Base-by-base conservation (phyloP, 2,888 invertebrate species). In the Latheticus oryzae region DNA sequence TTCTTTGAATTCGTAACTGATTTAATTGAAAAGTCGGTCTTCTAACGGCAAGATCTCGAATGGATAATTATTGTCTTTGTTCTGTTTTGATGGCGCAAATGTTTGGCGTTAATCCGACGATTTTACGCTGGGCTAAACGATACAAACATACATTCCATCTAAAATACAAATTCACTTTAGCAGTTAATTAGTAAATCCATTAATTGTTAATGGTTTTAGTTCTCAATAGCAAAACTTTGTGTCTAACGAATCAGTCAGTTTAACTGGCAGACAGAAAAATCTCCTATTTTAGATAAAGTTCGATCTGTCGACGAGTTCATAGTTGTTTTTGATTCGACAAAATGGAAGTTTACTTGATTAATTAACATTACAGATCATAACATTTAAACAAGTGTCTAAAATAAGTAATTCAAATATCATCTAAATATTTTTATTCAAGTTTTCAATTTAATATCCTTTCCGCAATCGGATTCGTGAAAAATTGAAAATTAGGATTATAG, bases 171-270 rank as follows among this genome's bases (percentile, higher is more conserved):
- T 24, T 30, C 30, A 21, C 38, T 47, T 30, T 12, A 9, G 51
- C 38, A 45, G 40, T 35, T 50, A 60, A 50, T 57, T 61, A 50
- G 50, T 28, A 30, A 53, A 58, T 61, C 58, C 58, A 58, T 54
- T 54, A 54, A 61, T 61, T 45, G 43, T 35, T 48, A 53, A 54
- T 47, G 55, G 55, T 54, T 43, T 32, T 32, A 21, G 56, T 56
- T 54, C 58, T 54, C 51, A 37, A 47, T 47, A 47, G 51, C 40
- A 60, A 26, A 48, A 26, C 45, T 12, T 11, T 12, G 30, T 30
- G 32, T 30, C 12, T 11, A 15, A 30, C 12, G 9, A 23, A 45
- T 45, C 45, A 45, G 32, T 45, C 32, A 45, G 21, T 45, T 45
- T 45, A 45, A 4, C 21, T 17, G 32, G 28, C 42, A 42, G 15